These are phyloP conservation scores for Channa argus DNA, from an alignment of 2,113 vertebrate species.

Conservation along the genomic window DNA sequence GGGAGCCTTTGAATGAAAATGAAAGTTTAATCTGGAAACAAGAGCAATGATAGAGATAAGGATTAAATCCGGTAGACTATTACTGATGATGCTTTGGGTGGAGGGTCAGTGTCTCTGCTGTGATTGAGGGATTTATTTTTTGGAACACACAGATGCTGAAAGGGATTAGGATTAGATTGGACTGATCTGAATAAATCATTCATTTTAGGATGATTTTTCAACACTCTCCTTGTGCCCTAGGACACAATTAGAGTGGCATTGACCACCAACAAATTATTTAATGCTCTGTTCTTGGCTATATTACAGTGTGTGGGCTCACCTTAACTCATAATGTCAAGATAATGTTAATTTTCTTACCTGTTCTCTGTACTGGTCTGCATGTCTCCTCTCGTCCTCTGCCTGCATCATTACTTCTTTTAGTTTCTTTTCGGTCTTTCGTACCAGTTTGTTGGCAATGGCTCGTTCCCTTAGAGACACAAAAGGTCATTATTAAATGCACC, in stretches of 20 bases:
- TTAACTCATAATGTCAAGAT: background rate
- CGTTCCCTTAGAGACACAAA: slow-evolving; percentile 83
- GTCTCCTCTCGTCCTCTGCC: slow-evolving; percentile 91
- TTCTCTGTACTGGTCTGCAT: slow-evolving; percentile 91
- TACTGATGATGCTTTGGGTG: slow-evolving; percentile 60
- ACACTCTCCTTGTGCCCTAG: slow-evolving; percentile 27
- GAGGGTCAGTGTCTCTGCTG: slow-evolving; percentile 46
- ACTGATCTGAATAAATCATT: slow-evolving; percentile 51
- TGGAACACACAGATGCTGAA: slow-evolving; percentile 46
- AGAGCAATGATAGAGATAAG: slow-evolving; percentile 43
- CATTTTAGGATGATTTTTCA: slow-evolving; percentile 56
- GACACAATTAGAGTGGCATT: slow-evolving; percentile 28
- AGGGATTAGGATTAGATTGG: slow-evolving; percentile 67
- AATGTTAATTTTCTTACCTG: slow-evolving; percentile 78
- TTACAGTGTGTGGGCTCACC: background rate
- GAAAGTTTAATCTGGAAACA: slow-evolving; percentile 55
- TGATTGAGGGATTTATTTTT: slow-evolving; percentile 58
- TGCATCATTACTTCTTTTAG: slow-evolving; percentile 92
- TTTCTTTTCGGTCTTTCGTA: slow-evolving; percentile 91
- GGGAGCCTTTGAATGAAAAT: slow-evolving; percentile 10
- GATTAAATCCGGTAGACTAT: slow-evolving; percentile 67
- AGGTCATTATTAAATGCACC: background rate
- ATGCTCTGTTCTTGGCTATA: background rate
- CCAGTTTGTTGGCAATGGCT: slow-evolving; percentile 88
- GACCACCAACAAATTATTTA: slow-evolving; percentile 31